Evolutionary conservation across 2,797 vertebrate genomes (phyloP).

Genomic region (Pteronotus mesoamericanus): DNA sequence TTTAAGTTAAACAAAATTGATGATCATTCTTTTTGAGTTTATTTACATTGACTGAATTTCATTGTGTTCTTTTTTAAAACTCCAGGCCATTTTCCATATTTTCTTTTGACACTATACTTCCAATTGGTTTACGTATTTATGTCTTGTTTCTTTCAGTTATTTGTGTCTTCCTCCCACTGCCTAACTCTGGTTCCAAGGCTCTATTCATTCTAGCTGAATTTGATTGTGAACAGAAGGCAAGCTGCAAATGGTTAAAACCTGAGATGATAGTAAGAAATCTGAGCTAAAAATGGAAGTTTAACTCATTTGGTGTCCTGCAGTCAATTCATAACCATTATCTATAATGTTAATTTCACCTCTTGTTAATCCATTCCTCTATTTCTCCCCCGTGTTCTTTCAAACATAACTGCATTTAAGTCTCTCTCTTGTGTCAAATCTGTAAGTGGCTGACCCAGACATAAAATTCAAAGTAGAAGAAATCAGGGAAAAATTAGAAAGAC

Average conservation of each 20-base stretch:
- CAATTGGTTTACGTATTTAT: not conserved
- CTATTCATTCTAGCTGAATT: not conserved
- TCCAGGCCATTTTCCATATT: not conserved
- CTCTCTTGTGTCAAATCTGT: not conserved
- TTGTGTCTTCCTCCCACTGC: not conserved
- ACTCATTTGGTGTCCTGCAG: rapidly evolving
- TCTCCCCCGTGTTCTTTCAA: not conserved
- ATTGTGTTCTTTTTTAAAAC: not conserved
- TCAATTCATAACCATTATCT: not conserved
- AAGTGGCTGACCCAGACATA: not conserved
- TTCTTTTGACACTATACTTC: not conserved
- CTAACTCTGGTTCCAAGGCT: not conserved
- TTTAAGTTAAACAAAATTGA: not conserved
- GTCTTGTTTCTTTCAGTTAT: not conserved
- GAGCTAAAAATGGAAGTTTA: not conserved
- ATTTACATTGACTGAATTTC: not conserved
- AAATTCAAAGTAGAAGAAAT: not conserved
- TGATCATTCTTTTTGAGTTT: not conserved
- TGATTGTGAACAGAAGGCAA: not conserved
- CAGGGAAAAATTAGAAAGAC: not conserved
- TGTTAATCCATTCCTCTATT: not conserved
- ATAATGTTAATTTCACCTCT: not conserved
- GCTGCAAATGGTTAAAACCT: not conserved
- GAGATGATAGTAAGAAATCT: not conserved
- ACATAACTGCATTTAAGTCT: not conserved